Base-by-base conservation (phyloP, 2,888 invertebrate species). In the Choristoneura rosaceana region DNA sequence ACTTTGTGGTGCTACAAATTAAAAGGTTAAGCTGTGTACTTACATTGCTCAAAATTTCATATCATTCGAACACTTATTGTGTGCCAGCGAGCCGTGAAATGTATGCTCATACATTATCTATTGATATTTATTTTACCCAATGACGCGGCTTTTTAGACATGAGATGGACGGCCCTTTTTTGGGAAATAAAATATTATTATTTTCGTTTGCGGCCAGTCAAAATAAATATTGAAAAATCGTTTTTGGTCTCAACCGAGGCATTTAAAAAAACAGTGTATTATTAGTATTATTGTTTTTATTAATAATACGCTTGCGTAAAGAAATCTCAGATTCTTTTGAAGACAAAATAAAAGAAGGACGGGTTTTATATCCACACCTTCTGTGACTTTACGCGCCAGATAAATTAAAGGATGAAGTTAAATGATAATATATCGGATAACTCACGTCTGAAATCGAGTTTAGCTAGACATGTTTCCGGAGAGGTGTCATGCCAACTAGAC, bases 31-130 rank as follows among this genome's bases (percentile, higher is more conserved):
- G 43, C 69, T 69, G 55, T 73, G 63, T 69, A 41, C 58, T 69
- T 55, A 60, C 43, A 25, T 2, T 25, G 25, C 25, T 25, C 0
- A 25, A 65, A 55, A 61, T 65, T 38, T 34, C 69, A 63, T 68
- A 43, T 10, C 41, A 62, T 58, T 50, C 47, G 25, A 55, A 7
- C 17, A n/a, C 66, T 55, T 66, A 70, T 67, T 67, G 70, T 74
- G 25, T 50, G 59, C 10, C 59, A 68, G 47, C 25, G 64, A 64
- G 60, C 68, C 68, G 68, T 73, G 68, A 69, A 73, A 64, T 63
- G 59, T 73, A 68, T 67, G 67, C 67, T 41, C 50, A 64, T 73
- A 73, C 34, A 69, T 69, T 69, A 69, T 73, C 50, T 59, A 69
- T 64, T 47, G 64, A 50, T 64, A 64, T 73, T 68, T 25, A 60